Evolutionary conservation across 2,113 vertebrate species (phyloP).

Genomic region (Lates calcarifer): DNA sequence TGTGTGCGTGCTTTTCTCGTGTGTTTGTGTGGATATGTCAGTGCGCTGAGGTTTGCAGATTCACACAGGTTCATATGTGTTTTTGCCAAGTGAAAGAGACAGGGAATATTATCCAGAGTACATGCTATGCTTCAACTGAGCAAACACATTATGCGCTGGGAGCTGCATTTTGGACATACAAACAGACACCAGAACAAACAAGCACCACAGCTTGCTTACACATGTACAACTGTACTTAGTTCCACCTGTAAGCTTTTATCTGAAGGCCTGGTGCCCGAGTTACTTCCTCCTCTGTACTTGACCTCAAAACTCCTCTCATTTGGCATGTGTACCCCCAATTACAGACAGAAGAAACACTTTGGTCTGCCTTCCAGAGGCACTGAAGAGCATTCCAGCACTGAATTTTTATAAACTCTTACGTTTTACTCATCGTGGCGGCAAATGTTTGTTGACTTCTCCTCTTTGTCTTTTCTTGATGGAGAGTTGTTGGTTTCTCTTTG

Average conservation of each 20-base stretch:
- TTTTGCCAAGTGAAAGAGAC: slow-evolving; percentile 65
- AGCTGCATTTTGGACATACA: slow-evolving; percentile 74
- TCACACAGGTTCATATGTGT: slow-evolving; percentile 57
- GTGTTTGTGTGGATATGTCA: not conserved
- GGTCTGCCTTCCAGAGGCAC: slow-evolving; percentile 61
- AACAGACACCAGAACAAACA: slow-evolving; percentile 79
- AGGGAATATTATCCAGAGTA: slow-evolving; percentile 64
- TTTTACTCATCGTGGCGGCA: slow-evolving; percentile 45
- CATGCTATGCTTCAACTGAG: slow-evolving; percentile 66
- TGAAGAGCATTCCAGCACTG: slow-evolving; percentile 29
- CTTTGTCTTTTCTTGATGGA: slow-evolving; percentile 53
- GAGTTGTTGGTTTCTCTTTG: slow-evolving; percentile 60
- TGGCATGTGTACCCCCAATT: slow-evolving; percentile 74
- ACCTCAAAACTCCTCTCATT: slow-evolving; percentile 81
- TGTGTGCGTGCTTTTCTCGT: slow-evolving; percentile 24
- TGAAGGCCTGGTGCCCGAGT: slow-evolving; percentile 65
- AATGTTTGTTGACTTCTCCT: slow-evolving; percentile 69
- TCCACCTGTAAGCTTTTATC: slow-evolving; percentile 85
- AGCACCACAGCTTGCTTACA: slow-evolving; percentile 77
- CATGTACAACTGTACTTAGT: slow-evolving; percentile 62
- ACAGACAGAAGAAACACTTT: slow-evolving; percentile 68
- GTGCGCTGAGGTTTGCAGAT: slow-evolving; percentile 30
- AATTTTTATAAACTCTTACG: slow-evolving; percentile 53
- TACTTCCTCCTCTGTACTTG: slow-evolving; percentile 79
- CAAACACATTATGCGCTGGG: slow-evolving; percentile 77